These are phyloP conservation scores for Aurelia sp. DNA, from an alignment of 30 jellyfish, hydroid and myxozoan species.

Conservation along the genomic window DNA sequence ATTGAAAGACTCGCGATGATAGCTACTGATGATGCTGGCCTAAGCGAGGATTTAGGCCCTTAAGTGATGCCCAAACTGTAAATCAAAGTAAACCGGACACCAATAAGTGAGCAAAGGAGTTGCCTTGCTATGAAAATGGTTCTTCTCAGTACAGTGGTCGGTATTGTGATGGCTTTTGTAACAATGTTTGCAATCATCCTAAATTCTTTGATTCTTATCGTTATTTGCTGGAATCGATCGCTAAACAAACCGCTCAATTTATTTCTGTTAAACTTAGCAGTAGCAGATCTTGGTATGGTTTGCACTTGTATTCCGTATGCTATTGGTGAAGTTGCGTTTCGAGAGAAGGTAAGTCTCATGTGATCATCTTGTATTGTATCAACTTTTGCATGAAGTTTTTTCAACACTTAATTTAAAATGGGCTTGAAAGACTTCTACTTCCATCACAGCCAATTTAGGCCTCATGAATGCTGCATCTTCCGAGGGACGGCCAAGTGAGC, in stretches of 20 bases:
- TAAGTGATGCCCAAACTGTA: background rate
- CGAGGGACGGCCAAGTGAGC: too few relatives aligned
- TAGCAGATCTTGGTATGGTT: constrained; percentile 75
- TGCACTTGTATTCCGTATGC: constrained; percentile 88
- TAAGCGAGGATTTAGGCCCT: background rate
- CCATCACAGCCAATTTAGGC: too few relatives aligned
- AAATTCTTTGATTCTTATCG: constrained; percentile 60
- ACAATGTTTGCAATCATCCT: constrained; percentile 66
- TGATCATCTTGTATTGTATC: too few relatives aligned
- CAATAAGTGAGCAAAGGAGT: background rate
- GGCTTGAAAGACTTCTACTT: too few relatives aligned
- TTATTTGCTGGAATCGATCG: constrained; percentile 69
- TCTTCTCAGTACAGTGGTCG: constrained; percentile 22
- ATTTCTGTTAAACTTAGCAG: constrained; percentile 74
- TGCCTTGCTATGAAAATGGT: background rate
- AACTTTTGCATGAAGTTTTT: too few relatives aligned
- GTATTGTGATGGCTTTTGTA: constrained; percentile 66
- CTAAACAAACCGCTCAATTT: constrained; percentile 64
- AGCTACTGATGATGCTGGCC: too few relatives aligned
- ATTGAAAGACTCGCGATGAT: too few relatives aligned
- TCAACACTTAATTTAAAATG: too few relatives aligned
- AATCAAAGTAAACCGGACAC: background rate
- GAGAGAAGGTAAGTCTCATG: constrained; percentile 35
- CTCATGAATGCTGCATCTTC: too few relatives aligned
- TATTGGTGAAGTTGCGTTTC: constrained; percentile 35